Base-by-base conservation (phyloP, 2,888 invertebrate species). In the Hyposoter didymator region DNA sequence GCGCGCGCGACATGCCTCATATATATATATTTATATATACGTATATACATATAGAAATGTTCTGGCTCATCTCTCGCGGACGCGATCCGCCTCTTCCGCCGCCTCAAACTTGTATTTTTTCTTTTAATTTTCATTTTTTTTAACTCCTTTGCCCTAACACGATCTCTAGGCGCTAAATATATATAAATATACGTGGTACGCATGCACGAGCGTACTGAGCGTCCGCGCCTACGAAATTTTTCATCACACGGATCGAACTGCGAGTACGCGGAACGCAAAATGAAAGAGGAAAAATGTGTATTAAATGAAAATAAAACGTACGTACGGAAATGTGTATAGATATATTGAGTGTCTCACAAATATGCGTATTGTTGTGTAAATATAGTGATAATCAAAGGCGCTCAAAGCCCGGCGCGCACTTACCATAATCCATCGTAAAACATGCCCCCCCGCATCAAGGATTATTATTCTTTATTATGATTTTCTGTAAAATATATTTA, bases 331-430 rank as follows among this genome's bases (percentile, higher is more conserved):
- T 35, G 45, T 32, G 22, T 14, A 45, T 49, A 43, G 43, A 62
- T 14, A 62, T 14, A n/a, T 45, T 32, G 52, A 7, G 22, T 72
- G 47, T 62, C 47, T 28, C 17, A 72, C 22, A 10, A 5, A 10
- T 43, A 6, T 43, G n/a, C n/a, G 19, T 7, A 62, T 39, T 62
- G 43, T 39, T 32, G 67, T n/a, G 22, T 39, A 19, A 10, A 55
- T 69, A 67, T 52, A 74, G 52, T 55, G 75, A 84, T 84, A 75
- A 84, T 84, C 55, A 66, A 66, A 75, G 59, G 66, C 76, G 79
- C 80, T 80, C 52, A 81, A 86, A 78, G 67, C 85, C 79, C 85
- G 83, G 85, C 83, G 85, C 85, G 85, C 80, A 86, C 85, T 86
- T 83, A 86, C 85, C 85, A 64, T 62, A 64, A 43, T 79, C 67